Base-by-base conservation (phyloP, 2,888 invertebrate species). In the Melieria picta region DNA sequence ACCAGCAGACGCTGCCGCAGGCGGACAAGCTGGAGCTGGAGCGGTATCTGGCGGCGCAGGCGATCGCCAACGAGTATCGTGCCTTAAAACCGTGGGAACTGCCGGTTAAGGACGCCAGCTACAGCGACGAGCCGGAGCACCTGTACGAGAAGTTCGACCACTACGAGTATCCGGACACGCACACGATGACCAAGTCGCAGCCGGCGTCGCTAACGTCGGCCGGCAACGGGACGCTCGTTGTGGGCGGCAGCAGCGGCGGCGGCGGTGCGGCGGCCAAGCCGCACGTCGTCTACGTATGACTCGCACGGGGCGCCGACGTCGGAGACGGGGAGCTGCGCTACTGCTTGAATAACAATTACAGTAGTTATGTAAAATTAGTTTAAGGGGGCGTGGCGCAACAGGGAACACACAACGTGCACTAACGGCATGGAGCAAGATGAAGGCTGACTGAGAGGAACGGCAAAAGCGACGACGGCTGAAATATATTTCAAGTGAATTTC, bases 281-380 rank as follows among this genome's bases (percentile, higher is more conserved):
- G 7, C 83, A 84, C 67, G 81, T 84, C 63, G 83, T 84, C 72
- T 84, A 84, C 78, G 90, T 90, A 84, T 90, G 89, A 88, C 86
- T 87, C 80, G 85, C 83, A 83, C 84, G 79, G 79, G 80, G 77
- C 69, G 72, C 74, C 74, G 77, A 77, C 77, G 81, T 77, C 72
- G 76, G 73, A 71, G 77, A 72, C 74, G 72, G 73, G 72, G 78
- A 77, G 72, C 71, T 78, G 71, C 77, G 76, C 72, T 77, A 77
- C 75, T 79, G 77, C 74, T 76, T 79, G 75, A 79, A 79, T 76
- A 79, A 79, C 76, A 77, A 79, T 77, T 76, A 78, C 72, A 72
- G 76, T 76, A 78, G 78, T 77, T 78, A 78, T 77, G 76, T 78
- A 73, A 77, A 79, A 78, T 74, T 78, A 77, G 77, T 76, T 75